Conservation (phyloP, 2,113 vertebrate species). For the Telmatochromis brachygnathus region DNA sequence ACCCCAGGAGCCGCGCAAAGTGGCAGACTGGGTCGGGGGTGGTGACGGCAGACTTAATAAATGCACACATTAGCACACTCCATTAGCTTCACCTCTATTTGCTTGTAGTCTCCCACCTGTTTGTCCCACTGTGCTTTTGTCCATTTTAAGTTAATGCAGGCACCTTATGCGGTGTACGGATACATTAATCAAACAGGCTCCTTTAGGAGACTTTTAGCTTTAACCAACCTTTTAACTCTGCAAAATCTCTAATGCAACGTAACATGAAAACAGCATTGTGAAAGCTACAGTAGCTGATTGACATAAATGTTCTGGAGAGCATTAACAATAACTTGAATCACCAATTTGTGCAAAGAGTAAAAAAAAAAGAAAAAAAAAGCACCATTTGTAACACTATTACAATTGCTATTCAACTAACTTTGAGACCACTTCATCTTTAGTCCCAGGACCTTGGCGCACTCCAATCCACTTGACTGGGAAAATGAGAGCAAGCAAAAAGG, state of each 20-base stretch:
- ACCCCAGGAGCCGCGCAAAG: slow-evolving; percentile 2
- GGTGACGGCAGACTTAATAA: slow-evolving; percentile 38
- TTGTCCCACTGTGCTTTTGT: slow-evolving; percentile 39
- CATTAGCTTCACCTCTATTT: slow-evolving; percentile 59
- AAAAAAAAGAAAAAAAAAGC: background rate
- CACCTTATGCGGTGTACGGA: background rate
- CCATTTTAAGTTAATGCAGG: background rate
- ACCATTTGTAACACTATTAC: background rate
- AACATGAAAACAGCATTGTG: background rate
- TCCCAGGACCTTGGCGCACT: background rate
- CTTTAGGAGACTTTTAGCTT: background rate
- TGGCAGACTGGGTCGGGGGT: slow-evolving; percentile 8
- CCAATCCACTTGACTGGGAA: background rate
- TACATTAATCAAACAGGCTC: slow-evolving; percentile 7
- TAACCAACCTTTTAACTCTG: background rate
- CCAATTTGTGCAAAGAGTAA: background rate
- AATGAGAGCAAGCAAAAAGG: background rate
- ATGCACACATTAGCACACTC: slow-evolving; percentile 54
- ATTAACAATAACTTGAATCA: background rate
- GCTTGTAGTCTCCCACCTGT: slow-evolving; percentile 41
- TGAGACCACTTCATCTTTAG: background rate
- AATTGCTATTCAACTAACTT: background rate
- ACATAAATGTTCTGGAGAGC: background rate
- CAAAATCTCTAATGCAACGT: background rate
- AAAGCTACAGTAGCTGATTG: background rate